phyloP scores from a whole-genome alignment of 2,797 vertebrate genomes.

The Tapera naevia region DNA sequence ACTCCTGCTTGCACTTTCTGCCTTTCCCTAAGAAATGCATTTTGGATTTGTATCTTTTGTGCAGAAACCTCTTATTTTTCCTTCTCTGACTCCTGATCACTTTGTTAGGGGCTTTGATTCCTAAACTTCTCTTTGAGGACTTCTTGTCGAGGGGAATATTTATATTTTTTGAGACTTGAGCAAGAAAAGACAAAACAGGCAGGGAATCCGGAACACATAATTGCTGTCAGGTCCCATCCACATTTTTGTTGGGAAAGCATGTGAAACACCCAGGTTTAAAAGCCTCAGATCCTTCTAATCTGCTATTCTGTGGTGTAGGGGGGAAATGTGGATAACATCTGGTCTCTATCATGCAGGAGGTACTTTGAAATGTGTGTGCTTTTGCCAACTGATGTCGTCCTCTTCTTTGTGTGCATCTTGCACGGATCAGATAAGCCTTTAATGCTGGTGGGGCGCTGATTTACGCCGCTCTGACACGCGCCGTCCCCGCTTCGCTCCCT shows the following conservation, averaged over 20 bases:
- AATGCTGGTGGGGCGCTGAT: not conserved
- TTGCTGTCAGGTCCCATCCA: not conserved
- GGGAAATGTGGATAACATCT: not conserved
- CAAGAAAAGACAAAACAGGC: not conserved
- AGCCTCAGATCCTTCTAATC: not conserved
- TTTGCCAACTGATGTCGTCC: not conserved
- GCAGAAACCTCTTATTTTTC: not conserved
- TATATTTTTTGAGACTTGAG: not conserved
- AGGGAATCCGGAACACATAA: not conserved
- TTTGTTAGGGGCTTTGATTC: constrained; percentile 2
- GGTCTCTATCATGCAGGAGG: not conserved
- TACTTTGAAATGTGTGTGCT: not conserved
- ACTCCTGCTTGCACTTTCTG: not conserved
- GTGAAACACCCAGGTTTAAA: not conserved
- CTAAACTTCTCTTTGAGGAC: not conserved
- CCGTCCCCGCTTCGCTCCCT: not conserved
- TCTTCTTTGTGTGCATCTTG: not conserved
- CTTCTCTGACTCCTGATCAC: not conserved
- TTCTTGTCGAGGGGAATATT: not conserved
- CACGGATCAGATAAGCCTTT: not conserved
- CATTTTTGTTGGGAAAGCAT: not conserved
- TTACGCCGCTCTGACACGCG: not conserved
- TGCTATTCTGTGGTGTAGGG: rapidly evolving
- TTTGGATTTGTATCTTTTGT: not conserved
- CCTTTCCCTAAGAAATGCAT: not conserved